Evolutionary conservation across 1,140 invertebrate genomes (phyloP).

Genomic region (Camponotus floridanus): DNA sequence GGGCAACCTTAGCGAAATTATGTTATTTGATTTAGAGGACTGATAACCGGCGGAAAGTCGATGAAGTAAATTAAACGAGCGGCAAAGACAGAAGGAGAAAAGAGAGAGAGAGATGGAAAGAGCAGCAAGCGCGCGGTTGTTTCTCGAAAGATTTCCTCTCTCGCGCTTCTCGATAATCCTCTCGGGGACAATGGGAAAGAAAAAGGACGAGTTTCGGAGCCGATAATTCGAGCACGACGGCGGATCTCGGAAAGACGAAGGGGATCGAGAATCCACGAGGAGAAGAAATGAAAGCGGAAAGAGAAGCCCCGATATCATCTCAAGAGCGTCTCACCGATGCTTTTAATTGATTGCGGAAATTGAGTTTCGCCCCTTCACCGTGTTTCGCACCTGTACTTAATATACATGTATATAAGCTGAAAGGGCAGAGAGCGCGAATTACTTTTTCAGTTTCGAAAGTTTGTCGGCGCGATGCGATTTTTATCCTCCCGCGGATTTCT

Average conservation of each 20-base stretch:
- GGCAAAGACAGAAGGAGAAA: slow-evolving; percentile 4
- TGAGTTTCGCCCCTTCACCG: neutral
- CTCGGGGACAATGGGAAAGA: slow-evolving; percentile 33
- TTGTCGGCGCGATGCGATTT: neutral
- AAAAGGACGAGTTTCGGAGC: slow-evolving; percentile 14
- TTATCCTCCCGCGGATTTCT: neutral
- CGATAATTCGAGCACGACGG: slow-evolving; percentile 39
- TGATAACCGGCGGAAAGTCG: slow-evolving; percentile 43
- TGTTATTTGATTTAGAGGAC: slow-evolving; percentile 46
- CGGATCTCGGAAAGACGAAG: neutral
- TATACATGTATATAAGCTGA: neutral
- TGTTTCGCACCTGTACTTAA: slow-evolving; percentile 18
- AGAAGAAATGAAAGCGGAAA: neutral
- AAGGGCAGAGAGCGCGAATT: neutral
- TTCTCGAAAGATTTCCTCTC: neutral
- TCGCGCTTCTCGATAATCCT: slow-evolving; percentile 55
- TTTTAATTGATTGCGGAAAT: slow-evolving; percentile 57
- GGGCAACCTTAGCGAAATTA: slow-evolving; percentile 44
- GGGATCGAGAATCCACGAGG: neutral
- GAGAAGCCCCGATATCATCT: slow-evolving; percentile 45
- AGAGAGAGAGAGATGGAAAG: too few relatives aligned
- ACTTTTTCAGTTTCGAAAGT: slow-evolving; percentile 10
- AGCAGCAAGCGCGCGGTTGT: slow-evolving; percentile 14
- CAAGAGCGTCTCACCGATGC: slow-evolving; percentile 17
- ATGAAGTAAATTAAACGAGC: slow-evolving; percentile 66